Conservation (phyloP, 1,140 invertebrate species). For the Kradibia gibbosae region DNA sequence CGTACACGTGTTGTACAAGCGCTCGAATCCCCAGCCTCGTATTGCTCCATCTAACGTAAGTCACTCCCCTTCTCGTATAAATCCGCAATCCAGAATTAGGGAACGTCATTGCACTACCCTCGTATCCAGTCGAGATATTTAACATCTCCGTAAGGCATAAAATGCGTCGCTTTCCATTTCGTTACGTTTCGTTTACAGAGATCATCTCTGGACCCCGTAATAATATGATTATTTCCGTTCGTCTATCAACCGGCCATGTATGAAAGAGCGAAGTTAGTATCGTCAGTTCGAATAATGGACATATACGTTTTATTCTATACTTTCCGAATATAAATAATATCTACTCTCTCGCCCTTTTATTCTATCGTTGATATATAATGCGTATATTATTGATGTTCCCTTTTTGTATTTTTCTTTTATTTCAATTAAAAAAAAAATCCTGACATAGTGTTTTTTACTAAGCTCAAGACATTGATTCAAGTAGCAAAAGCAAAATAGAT, state of each 20-base stretch:
- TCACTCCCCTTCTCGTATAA: background rate
- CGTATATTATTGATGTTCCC: too few relatives aligned
- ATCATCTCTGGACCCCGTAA: background rate
- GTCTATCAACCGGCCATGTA: background rate
- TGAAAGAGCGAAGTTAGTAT: background rate
- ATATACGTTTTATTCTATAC: slow-evolving; percentile 28
- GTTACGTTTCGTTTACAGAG: slow-evolving; percentile 7
- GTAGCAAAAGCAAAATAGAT: too few relatives aligned
- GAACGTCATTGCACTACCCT: background rate
- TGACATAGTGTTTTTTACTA: too few relatives aligned
- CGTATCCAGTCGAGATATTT: background rate
- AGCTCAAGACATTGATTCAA: too few relatives aligned
- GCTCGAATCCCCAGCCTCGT: slow-evolving; percentile 13
- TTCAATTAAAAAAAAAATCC: too few relatives aligned
- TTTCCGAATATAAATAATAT: slow-evolving; percentile 9
- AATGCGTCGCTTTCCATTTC: slow-evolving; percentile 34
- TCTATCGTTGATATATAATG: background rate
- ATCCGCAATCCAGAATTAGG: slow-evolving; percentile 16
- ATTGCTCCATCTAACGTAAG: slow-evolving; percentile 29
- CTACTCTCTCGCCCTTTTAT: background rate
- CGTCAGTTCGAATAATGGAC: background rate
- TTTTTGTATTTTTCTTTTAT: too few relatives aligned
- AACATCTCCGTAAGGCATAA: background rate
- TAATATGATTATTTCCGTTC: background rate
- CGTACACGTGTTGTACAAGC: background rate